Evolutionary conservation across 2,888 invertebrate species (phyloP).

Genomic region (Cerastoderma edule): DNA sequence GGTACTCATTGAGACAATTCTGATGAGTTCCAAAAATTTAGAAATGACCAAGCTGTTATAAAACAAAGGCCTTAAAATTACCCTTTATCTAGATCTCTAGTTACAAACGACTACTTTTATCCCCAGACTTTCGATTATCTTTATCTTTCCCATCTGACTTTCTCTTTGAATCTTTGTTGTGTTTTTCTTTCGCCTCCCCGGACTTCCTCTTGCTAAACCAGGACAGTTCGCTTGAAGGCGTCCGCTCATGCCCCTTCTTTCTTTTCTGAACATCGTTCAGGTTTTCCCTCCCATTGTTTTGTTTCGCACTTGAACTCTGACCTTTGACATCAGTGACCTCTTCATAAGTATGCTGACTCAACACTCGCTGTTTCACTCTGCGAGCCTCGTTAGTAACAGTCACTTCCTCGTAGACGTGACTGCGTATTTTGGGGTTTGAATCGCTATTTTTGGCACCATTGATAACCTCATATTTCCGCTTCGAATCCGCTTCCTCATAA

Average conservation of each 20-base stretch:
- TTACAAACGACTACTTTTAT: conserved; percentile 17
- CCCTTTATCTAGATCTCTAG: background rate
- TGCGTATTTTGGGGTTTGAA: conserved; percentile 53
- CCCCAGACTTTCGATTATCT: conserved; percentile 33
- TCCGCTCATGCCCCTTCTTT: conserved; percentile 44
- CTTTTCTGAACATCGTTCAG: conserved; percentile 27
- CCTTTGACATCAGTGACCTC: conserved; percentile 73
- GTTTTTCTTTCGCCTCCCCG: conserved; percentile 43
- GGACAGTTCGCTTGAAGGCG: conserved; percentile 36
- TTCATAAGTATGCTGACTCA: conserved; percentile 75
- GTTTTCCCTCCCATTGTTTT: conserved; percentile 8
- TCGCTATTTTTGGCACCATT: conserved; percentile 34
- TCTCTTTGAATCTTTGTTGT: conserved; percentile 39
- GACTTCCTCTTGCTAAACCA: conserved; percentile 52
- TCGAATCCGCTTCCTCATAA: conserved; percentile 70
- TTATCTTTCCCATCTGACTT: conserved; percentile 44
- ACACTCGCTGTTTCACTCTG: conserved; percentile 64
- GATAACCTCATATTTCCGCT: conserved; percentile 53
- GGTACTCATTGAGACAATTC: too few species aligned
- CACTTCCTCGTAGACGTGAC: conserved; percentile 76
- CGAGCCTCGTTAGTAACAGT: conserved; percentile 58
- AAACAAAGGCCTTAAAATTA: too few species aligned
- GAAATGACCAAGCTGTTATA: too few species aligned
- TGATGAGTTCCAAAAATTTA: too few species aligned
- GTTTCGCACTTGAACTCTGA: conserved; percentile 1